Evolutionary conservation across 2,113 vertebrate species (phyloP).

Genomic region (Pelusios castaneus): DNA sequence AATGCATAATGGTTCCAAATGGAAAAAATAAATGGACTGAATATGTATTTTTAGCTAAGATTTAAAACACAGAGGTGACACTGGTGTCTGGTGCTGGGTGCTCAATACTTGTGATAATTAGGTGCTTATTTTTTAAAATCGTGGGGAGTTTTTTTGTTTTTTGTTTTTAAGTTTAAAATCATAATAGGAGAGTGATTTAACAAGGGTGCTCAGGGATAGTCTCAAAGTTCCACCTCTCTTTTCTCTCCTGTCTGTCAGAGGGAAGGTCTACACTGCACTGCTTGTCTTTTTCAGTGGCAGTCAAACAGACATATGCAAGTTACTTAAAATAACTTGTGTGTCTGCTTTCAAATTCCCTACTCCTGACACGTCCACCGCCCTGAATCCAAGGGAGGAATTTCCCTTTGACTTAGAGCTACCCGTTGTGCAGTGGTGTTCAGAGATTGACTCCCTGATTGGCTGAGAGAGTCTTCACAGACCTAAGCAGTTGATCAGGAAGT

Average conservation of each 20-base stretch:
- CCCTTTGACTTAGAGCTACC: too few species aligned
- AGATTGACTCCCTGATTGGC: too few species aligned
- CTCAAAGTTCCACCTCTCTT: background rate
- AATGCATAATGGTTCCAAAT: background rate
- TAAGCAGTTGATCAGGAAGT: too few species aligned
- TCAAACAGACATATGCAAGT: too few species aligned
- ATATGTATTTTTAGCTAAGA: background rate
- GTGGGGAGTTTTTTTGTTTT: background rate
- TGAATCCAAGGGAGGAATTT: too few species aligned
- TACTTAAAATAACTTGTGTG: too few species aligned
- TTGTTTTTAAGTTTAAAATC: background rate
- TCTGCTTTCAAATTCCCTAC: too few species aligned
- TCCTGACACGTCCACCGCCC: too few species aligned
- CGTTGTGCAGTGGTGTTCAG: too few species aligned
- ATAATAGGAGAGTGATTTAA: background rate
- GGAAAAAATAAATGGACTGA: background rate
- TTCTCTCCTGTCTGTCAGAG: background rate
- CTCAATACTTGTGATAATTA: background rate
- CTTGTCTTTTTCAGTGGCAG: too few species aligned
- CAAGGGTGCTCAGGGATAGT: background rate
- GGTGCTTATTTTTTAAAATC: background rate
- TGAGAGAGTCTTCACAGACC: too few species aligned
- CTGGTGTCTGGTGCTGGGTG: background rate
- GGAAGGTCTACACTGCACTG: too few species aligned
- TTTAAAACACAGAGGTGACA: background rate